Evolutionary conservation across 2,888 invertebrate genomes (phyloP).

Genomic region (Fragum sueziense): DNA sequence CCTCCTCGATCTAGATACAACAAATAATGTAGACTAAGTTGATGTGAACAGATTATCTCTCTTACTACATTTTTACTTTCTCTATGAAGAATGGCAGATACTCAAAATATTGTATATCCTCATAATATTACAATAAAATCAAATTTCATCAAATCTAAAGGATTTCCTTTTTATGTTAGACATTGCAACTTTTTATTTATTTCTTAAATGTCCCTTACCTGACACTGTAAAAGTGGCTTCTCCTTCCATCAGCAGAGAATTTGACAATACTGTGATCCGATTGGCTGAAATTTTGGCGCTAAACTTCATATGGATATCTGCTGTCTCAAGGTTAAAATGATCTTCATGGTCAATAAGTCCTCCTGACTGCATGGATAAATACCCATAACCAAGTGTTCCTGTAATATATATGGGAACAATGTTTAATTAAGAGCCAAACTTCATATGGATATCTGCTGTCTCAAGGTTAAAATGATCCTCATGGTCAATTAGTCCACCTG

Average conservation of each 20-base stretch:
- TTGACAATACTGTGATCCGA: constrained; percentile 60
- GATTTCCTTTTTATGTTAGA: no score
- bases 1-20: constrained; percentile 9
- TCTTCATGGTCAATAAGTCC: constrained; percentile 58
- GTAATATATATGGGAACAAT: background rate
- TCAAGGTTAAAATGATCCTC: constrained; percentile 57
- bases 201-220: constrained; percentile 20
- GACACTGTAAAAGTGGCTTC: constrained; percentile 60
- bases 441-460: constrained; percentile 65
- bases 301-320: constrained; percentile 68
- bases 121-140: no score
- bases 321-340: constrained; percentile 58
- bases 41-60: no score
- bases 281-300: constrained; percentile 62
- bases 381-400: constrained; percentile 65
- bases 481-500: constrained; percentile 62
- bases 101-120: no score
- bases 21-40: no score
- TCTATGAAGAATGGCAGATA: no score
- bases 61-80: no score
- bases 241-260: constrained; percentile 66
- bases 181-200: no score
- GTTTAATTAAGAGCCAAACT: constrained; percentile 49
- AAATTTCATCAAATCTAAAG: no score
- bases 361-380: constrained; percentile 63